These are phyloP conservation scores for Scartelaos histophorus DNA, from an alignment of 2,113 vertebrate species.

Conservation along the genomic window DNA sequence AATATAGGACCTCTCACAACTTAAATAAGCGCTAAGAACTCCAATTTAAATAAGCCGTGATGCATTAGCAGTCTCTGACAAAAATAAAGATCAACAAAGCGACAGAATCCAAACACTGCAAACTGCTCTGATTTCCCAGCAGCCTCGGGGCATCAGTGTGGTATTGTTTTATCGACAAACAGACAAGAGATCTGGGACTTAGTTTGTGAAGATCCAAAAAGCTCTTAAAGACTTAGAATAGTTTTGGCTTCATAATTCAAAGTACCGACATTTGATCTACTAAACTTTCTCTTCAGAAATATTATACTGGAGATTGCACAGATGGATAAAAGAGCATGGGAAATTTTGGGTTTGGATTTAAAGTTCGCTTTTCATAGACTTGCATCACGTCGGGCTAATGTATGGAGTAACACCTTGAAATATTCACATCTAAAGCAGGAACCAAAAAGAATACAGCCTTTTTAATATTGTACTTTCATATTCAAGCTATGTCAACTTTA, in stretches of 20 bases:
- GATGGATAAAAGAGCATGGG: background rate
- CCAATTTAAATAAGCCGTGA: too few relatives aligned
- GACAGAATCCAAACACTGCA: too few relatives aligned
- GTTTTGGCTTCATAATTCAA: background rate
- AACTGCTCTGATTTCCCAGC: too few relatives aligned
- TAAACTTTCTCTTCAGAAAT: background rate
- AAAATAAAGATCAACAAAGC: too few relatives aligned
- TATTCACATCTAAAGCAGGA: too few relatives aligned
- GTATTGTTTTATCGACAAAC: slow-evolving; percentile 19
- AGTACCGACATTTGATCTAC: background rate
- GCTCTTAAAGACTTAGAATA: background rate
- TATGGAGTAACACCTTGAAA: background rate
- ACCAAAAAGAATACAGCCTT: background rate
- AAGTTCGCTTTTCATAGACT: background rate
- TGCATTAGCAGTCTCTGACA: too few relatives aligned
- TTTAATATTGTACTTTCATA: background rate
- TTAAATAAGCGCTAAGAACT: too few relatives aligned
- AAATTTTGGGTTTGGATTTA: background rate
- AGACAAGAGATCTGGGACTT: background rate
- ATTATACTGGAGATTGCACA: background rate
- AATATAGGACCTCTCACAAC: too few relatives aligned
- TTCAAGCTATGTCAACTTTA: too few relatives aligned
- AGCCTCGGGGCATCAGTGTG: background rate
- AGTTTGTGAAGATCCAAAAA: background rate
- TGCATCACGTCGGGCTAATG: background rate